Conservation (phyloP, 2,888 invertebrate species). For the Drosophila anomalata region DNA sequence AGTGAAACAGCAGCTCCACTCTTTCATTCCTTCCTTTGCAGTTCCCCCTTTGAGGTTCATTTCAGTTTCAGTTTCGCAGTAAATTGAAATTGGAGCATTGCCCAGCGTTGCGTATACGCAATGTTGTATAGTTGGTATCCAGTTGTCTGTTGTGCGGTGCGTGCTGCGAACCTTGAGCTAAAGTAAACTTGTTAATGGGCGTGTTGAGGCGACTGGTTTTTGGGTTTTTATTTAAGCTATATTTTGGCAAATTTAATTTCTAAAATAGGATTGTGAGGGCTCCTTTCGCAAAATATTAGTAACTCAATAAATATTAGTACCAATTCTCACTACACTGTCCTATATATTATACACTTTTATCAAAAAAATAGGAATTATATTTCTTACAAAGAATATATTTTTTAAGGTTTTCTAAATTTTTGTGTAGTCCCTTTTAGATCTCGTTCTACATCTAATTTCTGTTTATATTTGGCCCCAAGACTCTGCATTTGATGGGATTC, state of each 20-base stretch:
- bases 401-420: background rate
- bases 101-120: constrained; percentile 66
- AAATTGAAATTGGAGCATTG: constrained; percentile 73
- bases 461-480: constrained; percentile 21
- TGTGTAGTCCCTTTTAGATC: background rate
- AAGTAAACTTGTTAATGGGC: constrained; percentile 40
- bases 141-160: constrained; percentile 21
- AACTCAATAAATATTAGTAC: background rate
- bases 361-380: background rate
- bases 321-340: too few relatives aligned
- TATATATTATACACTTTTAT: too few relatives aligned
- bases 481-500: constrained; percentile 24
- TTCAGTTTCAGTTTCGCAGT: constrained; percentile 54
- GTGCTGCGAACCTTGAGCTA: constrained; percentile 11
- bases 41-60: constrained; percentile 33
- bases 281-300: background rate
- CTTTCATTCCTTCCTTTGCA: constrained; percentile 12
- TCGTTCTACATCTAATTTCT: background rate
- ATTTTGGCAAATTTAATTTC: background rate
- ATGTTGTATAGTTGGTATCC: constrained; percentile 21
- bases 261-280: background rate
- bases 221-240: background rate
- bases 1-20: constrained; percentile 30
- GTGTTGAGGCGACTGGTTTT: constrained; percentile 12
- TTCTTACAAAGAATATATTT: background rate